A percentile compares a stretch with the other conserved stretches of the same genome.
These are phyloP conservation scores for Leptothorax acervorum DNA, from an alignment of 2,888 invertebrate species.

Conservation along the genomic window DNA sequence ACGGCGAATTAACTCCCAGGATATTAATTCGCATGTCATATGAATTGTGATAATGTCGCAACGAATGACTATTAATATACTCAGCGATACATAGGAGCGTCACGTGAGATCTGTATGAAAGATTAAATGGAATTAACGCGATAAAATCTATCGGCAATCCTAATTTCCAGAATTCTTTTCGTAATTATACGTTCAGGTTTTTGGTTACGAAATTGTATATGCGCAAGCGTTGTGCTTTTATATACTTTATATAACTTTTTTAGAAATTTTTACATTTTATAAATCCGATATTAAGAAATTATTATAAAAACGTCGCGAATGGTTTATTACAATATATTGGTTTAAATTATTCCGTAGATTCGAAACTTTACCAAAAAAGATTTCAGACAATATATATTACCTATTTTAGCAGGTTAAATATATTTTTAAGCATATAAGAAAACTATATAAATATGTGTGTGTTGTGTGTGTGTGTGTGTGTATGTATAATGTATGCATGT, in stretches of 20 bases:
- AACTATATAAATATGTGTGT: not conserved
- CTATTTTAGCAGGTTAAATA: not conserved
- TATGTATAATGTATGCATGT: no score
- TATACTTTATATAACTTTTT: not conserved
- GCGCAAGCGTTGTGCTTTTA: not conserved
- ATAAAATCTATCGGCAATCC: not conserved
- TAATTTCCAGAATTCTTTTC: not conserved
- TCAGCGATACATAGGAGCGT: not conserved
- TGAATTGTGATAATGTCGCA: conserved; percentile 6
- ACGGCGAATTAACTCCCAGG: not conserved
- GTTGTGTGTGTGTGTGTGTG: not conserved
- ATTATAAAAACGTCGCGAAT: not conserved
- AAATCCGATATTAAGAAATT: not conserved
- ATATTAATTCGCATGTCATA: not conserved
- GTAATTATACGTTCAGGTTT: not conserved
- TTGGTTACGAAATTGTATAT: not conserved
- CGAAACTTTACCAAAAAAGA: not conserved
- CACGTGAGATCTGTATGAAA: conserved; percentile 18
- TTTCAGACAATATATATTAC: not conserved
- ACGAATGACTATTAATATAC: not conserved
- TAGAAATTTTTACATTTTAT: not conserved
- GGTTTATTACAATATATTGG: not conserved
- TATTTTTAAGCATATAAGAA: not conserved
- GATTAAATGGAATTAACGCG: not conserved
- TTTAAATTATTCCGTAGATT: not conserved